Conservation (phyloP, 1,140 invertebrate species). For the Drosophila nigrodunni region DNA sequence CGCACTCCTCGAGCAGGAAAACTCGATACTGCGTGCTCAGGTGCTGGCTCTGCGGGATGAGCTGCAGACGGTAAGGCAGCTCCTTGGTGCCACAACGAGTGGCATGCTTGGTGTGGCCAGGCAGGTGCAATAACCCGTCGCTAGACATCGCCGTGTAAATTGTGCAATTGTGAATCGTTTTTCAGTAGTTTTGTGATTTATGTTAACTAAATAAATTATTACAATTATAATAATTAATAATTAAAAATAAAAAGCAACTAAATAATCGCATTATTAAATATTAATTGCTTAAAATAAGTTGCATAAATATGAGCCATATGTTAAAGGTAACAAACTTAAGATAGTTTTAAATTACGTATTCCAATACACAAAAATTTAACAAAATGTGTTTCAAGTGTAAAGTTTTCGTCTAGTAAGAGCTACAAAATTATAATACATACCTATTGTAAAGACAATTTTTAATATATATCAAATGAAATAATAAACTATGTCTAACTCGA, state of each 20-base stretch:
- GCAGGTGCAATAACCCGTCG: slow-evolving; percentile 35
- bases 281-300: not conserved
- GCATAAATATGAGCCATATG: no score
- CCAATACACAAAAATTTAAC: no score
- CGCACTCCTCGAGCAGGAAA: slow-evolving; percentile 93
- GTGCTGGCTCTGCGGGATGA: slow-evolving; percentile 92
- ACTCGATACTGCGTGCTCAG: slow-evolving; percentile 92
- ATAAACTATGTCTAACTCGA: no score
- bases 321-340: no score
- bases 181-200: slow-evolving; percentile 44
- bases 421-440: no score
- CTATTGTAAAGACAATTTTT: no score
- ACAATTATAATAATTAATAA: not conserved
- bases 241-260: no score
- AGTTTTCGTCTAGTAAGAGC: no score
- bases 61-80: slow-evolving; percentile 88
- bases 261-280: not conserved
- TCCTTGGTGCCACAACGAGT: slow-evolving; percentile 81
- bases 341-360: no score
- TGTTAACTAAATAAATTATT: slow-evolving; percentile 36
- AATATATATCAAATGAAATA: no score
- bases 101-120: slow-evolving; percentile 65
- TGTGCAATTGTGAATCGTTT: slow-evolving; percentile 28
- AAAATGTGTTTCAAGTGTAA: no score
- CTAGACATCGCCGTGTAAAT: slow-evolving; percentile 26